A percentile compares a stretch with the other conserved stretches of the same genome.
phyloP scores from a whole-genome alignment of 2,888 invertebrate genomes.

The Trachelus troglodyta region DNA sequence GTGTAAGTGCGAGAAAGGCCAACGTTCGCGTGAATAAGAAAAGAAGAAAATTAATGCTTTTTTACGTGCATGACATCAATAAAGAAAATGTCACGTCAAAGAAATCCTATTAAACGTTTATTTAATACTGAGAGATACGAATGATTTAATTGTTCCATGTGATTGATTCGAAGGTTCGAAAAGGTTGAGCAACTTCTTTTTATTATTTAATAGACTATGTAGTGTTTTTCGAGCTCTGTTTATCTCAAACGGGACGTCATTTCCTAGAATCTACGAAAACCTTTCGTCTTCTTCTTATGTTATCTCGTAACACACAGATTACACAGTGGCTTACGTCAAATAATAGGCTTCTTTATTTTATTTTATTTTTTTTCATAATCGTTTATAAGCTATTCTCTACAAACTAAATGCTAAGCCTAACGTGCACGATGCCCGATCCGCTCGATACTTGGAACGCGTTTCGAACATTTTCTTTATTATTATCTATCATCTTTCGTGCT shows the following conservation, averaged over 20 bases:
- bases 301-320: conserved; percentile 52
- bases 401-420: conserved; percentile 51
- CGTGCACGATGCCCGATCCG: conserved; percentile 39
- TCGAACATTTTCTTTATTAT: not conserved
- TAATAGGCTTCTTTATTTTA: conserved; percentile 52
- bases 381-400: conserved; percentile 47
- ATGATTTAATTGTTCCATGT: not conserved
- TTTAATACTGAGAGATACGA: not conserved
- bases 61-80: not conserved
- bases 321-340: conserved; percentile 53
- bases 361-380: conserved; percentile 22
- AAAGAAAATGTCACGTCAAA: not conserved
- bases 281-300: conserved; percentile 29
- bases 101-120: not conserved
- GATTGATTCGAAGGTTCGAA: not conserved
- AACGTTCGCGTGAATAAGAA: not conserved
- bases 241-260: conserved; percentile 21
- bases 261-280: conserved; percentile 17
- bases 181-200: not conserved
- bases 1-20: not conserved
- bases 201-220: not conserved
- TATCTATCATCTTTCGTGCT: conserved; percentile 6
- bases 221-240: conserved; percentile 12
- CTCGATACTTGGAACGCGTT: conserved; percentile 20
- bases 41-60: not conserved